A percentile compares a stretch with the other conserved stretches of the same genome.
Evolutionary conservation across 2,797 vertebrate genomes (phyloP).

Genomic region (Pachyuromys duprasi): DNA sequence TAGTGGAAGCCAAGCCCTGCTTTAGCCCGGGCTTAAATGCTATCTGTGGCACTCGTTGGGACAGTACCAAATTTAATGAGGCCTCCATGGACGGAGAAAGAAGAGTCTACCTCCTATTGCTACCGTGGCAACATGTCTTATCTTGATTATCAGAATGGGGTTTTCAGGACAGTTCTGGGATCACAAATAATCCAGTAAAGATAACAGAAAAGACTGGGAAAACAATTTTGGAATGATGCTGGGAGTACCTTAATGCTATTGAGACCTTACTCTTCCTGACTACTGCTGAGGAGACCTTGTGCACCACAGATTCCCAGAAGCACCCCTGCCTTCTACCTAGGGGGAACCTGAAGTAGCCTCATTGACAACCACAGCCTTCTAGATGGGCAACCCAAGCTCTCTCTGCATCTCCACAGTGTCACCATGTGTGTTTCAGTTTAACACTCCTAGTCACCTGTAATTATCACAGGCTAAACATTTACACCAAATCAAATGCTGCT

Average conservation of each 20-base stretch:
- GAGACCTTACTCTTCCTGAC: not conserved
- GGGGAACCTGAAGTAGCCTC: not conserved
- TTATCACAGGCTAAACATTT: not conserved
- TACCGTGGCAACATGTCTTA: not conserved
- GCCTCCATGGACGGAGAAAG: not conserved
- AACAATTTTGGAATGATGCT: not conserved
- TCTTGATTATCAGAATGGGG: not conserved
- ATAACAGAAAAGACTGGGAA: not conserved
- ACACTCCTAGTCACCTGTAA: not conserved
- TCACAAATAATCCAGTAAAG: not conserved
- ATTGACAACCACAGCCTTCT: not conserved
- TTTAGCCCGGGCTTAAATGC: not conserved
- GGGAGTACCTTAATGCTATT: not conserved
- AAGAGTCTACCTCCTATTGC: not conserved
- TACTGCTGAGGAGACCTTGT: not conserved
- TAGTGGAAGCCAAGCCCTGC: not conserved
- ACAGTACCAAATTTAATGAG: not conserved
- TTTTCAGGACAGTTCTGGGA: not conserved
- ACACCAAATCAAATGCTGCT: not conserved
- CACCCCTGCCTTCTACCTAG: not conserved
- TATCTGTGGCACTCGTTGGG: not conserved
- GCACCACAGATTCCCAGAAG: not conserved
- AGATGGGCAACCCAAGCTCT: not conserved
- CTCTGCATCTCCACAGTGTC: not conserved
- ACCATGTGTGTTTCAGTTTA: not conserved